Base-by-base conservation (phyloP, 2,888 invertebrate genomes). In the Eristalinus sepulchralis region DNA sequence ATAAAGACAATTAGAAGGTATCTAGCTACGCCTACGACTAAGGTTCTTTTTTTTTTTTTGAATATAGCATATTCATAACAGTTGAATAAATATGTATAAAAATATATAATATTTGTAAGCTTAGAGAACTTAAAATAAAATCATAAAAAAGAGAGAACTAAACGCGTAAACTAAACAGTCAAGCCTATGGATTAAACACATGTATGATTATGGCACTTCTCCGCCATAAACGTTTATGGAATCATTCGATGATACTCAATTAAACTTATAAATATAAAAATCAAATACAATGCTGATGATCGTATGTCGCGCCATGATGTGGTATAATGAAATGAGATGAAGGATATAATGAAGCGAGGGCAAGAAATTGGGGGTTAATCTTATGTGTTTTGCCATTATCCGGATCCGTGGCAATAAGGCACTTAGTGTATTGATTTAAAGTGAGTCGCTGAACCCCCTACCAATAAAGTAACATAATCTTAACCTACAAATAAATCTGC, bases 71-170 rank as follows among this genome's bases (percentile, higher is more conserved):
- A 77, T 81, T 82, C 85, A 85, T 85, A 85, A 85, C 77, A 85
- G 64, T 85, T 71, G 85, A 85, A 86, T 86, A 86, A 86, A 86
- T 86, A 86, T 86, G 79, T 86, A 86, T 85, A 85, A 85, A 86
- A 86, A 86, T 86, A 86, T 82, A 86, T 85, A 83, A 86, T 86
- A 86, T 86, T 86, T 86, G 81, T 86, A 86, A 83, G 85, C 85
- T 85, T 85, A 77, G 67, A 68, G 47, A 81, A 76, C 67, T 72
- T 76, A 71, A 55, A 67, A 76, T 76, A 76, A 76, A 75, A 76
- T 76, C 33, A 71, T 60, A 47, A 73, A 53, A 66, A 77, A 71
- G 66, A 34, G 67, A 72, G 59, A 59, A 63, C 34, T 76, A 76
- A 80, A 34, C 62, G 68, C 57, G 73, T 81, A 85, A 85, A 79